Percentiles rank a stretch among this genome's conserved stretches.
These are phyloP conservation scores for Molorchus minor DNA, from an alignment of 2,888 invertebrate species.

Conservation along the genomic window DNA sequence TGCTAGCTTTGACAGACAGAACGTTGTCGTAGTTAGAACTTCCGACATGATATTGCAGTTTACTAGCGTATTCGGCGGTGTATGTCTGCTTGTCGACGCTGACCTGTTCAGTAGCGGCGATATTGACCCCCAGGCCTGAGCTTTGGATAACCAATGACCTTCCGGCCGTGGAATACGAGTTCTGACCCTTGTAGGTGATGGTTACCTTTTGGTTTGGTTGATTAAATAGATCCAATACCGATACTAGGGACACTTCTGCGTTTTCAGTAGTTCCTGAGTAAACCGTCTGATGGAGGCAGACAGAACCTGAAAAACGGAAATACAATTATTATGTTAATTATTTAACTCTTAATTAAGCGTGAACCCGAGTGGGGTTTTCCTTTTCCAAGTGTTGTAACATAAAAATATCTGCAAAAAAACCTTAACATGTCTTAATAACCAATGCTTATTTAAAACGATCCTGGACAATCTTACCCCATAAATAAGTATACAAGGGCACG, in stretches of 20 bases:
- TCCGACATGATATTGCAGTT: constrained; percentile 44
- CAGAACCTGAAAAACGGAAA: constrained; percentile 39
- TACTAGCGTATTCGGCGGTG: constrained; percentile 37
- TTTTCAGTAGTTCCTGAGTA: constrained; percentile 57
- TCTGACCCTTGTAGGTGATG: constrained; percentile 51
- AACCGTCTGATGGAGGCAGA: constrained; percentile 35
- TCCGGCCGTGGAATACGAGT: background rate
- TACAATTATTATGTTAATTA: no score
- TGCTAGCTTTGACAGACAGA: constrained; percentile 41
- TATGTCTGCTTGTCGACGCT: constrained; percentile 35
- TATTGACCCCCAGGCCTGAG: constrained; percentile 55
- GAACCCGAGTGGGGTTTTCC: no score
- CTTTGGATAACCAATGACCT: constrained; percentile 61
- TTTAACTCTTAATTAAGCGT: no score
- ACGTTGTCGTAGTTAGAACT: constrained; percentile 49
- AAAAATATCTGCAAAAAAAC: no score
- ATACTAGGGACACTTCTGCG: constrained; percentile 61
- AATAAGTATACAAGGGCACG: no score
- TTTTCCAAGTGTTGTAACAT: no score
- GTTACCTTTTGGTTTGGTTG: constrained; percentile 68
- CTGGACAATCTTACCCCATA: no score
- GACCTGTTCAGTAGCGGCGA: constrained; percentile 41
- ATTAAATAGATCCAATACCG: constrained; percentile 69
- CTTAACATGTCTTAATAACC: no score
- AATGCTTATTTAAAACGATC: no score